Percentiles rank a stretch among this genome's conserved stretches.
Conservation (phyloP, 30 jellyfish, hydroid and myxozoan genomes). For the Rhopilema esculentum region DNA sequence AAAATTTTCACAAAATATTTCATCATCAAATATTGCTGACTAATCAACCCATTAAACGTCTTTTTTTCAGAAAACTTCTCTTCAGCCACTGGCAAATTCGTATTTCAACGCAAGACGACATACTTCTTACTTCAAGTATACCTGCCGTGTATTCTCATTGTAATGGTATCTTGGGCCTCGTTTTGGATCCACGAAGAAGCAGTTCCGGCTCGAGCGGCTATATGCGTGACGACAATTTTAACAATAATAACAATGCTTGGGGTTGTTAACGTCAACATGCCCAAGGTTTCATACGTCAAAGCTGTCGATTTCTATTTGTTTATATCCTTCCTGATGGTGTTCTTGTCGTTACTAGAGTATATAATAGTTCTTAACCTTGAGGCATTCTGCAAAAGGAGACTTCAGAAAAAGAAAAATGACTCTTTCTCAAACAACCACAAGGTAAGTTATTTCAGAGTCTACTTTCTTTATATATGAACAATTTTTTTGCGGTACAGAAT, state of each 20-base stretch:
- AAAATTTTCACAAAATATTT: no score
- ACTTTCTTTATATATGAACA: no score
- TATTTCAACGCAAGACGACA: conserved; percentile 77
- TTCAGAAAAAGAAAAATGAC: conserved; percentile 5
- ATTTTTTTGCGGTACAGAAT: no score
- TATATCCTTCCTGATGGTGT: conserved; percentile 88
- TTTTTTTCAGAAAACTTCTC: conserved; percentile 76
- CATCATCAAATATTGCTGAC: no score
- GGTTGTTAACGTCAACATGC: conserved; percentile 95
- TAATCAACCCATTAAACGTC: no score
- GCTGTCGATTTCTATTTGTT: conserved; percentile 90
- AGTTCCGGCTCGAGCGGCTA: conserved; percentile 97
- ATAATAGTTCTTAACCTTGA: conserved; percentile 78
- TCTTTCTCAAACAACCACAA: neutral
- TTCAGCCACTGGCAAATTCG: conserved; percentile 85
- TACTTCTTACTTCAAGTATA: conserved; percentile 86
- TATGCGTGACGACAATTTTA: conserved; percentile 91
- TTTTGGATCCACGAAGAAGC: conserved; percentile 98
- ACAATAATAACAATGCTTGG: conserved; percentile 97
- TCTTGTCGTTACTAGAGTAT: conserved; percentile 89
- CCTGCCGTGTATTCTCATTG: conserved; percentile 93
- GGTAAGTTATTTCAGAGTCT: no score
- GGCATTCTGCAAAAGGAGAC: conserved; percentile 32
- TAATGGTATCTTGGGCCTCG: conserved; percentile 97
- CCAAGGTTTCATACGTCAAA: conserved; percentile 93